phyloP scores from a whole-genome alignment of 1,140 invertebrate species.

The Papilio xuthus region DNA sequence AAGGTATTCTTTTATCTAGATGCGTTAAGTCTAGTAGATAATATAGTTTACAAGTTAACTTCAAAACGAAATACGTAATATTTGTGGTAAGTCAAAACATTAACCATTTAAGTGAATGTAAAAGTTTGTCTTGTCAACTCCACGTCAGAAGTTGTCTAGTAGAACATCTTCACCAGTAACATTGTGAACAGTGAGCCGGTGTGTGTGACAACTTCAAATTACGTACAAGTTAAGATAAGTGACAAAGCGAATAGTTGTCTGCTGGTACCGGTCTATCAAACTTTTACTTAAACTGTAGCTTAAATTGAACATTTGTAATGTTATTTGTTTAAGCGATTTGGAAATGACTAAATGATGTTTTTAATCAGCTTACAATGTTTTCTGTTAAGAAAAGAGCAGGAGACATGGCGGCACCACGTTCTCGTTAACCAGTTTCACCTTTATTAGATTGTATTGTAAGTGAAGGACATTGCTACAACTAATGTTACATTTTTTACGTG shows the following conservation, averaged over 20 bases:
- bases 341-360: not conserved
- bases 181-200: not conserved
- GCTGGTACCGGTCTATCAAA: not conserved
- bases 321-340: not conserved
- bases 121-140: not conserved
- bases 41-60: not conserved
- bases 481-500: not conserved
- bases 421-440: not conserved
- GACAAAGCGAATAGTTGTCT: not conserved
- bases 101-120: not conserved
- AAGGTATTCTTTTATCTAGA: not conserved
- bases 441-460: not conserved
- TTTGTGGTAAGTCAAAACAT: not conserved
- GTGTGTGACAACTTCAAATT: not conserved
- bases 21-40: constrained; percentile 7
- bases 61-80: not conserved
- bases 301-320: not conserved
- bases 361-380: not conserved
- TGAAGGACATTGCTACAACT: not conserved
- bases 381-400: not conserved
- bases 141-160: not conserved
- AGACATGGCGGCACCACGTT: not conserved
- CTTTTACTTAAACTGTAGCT: not conserved
- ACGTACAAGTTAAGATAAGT: not conserved
- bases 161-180: not conserved